Evolutionary conservation across 2,113 vertebrate species (phyloP).

Genomic region (Delphinus delphis): DNA sequence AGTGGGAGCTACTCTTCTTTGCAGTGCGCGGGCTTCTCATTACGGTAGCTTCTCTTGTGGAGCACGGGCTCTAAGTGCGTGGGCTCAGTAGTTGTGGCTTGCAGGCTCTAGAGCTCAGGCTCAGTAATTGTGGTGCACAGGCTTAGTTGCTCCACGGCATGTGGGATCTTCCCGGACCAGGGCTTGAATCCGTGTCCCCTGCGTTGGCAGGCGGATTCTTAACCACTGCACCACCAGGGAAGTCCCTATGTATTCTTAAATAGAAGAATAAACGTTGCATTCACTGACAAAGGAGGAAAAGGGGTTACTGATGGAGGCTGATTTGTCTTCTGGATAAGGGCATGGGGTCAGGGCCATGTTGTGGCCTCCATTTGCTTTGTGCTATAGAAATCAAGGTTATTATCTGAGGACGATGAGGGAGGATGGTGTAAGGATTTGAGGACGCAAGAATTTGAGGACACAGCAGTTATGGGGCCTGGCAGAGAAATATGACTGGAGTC

Average conservation of each 20-base stretch:
- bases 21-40: background rate
- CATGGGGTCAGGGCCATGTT: accelerated
- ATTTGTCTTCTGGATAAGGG: background rate
- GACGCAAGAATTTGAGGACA: background rate
- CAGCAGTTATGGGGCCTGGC: background rate
- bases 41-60: background rate
- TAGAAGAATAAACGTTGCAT: background rate
- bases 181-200: background rate
- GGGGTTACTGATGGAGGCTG: background rate
- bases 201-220: background rate
- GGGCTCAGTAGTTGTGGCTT: background rate
- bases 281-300: background rate
- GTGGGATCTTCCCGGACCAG: background rate
- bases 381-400: background rate
- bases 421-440: background rate
- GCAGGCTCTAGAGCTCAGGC: no score
- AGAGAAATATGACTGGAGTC: background rate
- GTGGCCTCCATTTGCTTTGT: background rate
- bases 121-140: background rate
- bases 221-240: background rate
- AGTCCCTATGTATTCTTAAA: background rate
- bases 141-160: background rate
- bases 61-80: accelerated
- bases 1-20: no score
- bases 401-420: background rate